Percentiles rank a stretch among this genome's conserved stretches.
Conservation (phyloP, 2,113 vertebrate species). For the Istiophorus platypterus region DNA sequence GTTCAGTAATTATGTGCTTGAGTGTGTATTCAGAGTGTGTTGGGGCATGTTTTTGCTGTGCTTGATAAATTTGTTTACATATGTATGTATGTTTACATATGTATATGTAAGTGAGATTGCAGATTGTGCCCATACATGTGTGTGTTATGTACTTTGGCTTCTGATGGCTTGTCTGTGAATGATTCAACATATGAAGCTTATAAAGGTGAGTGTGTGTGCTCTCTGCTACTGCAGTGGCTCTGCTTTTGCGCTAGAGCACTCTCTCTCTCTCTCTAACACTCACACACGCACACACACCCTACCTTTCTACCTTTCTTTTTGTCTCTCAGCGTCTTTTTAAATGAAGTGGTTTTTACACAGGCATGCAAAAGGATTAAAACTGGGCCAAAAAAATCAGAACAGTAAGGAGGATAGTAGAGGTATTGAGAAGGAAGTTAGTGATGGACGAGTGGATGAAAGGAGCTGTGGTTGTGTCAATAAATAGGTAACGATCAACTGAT, state of each 20-base stretch:
- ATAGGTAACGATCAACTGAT: too few species aligned
- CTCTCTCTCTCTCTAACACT: too few species aligned
- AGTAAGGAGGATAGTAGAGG: slow-evolving; percentile 11
- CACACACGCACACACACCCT: background rate
- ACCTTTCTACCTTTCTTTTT: background rate
- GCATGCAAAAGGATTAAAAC: background rate
- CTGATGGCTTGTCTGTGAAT: background rate
- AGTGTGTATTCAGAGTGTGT: slow-evolving; percentile 6
- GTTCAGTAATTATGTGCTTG: slow-evolving; percentile 16
- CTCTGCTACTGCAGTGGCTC: background rate
- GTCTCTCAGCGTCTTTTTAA: background rate
- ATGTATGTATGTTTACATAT: too few species aligned
- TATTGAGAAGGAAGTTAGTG: slow-evolving; percentile 6
- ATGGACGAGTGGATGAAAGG: slow-evolving; percentile 37
- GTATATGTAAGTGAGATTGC: background rate
- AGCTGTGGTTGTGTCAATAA: slow-evolving; percentile 42
- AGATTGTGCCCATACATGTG: background rate
- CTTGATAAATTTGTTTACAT: slow-evolving; percentile 6
- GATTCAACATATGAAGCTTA: background rate
- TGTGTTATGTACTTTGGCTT: background rate
- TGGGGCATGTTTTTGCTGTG: background rate
- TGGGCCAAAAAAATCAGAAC: slow-evolving; percentile 27
- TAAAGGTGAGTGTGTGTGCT: background rate
- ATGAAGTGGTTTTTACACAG: background rate
- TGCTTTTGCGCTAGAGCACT: too few species aligned